Evolutionary conservation across 1,140 invertebrate species (phyloP).

Genomic region (Aphidius ervi): DNA sequence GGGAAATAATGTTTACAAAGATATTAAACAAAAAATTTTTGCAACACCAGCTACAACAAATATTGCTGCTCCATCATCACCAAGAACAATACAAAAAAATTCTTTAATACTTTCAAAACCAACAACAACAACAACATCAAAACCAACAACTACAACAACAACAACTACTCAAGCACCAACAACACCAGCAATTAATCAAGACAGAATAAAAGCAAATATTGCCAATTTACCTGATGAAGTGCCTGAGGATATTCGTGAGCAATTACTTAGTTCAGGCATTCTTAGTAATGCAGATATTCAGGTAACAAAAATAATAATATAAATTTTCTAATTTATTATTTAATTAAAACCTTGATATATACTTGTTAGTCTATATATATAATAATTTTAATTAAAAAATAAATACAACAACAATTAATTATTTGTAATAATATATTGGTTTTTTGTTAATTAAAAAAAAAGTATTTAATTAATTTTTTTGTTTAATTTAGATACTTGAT

Average conservation of each 20-base stretch:
- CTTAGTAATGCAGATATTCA: constrained; percentile 82
- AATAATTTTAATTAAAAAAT: too few relatives aligned
- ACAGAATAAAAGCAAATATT: constrained; percentile 54
- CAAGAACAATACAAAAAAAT: constrained; percentile 25
- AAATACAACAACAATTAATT: too few relatives aligned
- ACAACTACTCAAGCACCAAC: constrained; percentile 30
- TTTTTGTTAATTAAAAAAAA: too few relatives aligned
- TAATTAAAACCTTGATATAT: too few relatives aligned
- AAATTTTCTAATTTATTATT: too few relatives aligned
- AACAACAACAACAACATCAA: constrained; percentile 25
- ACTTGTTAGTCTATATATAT: too few relatives aligned
- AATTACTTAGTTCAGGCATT: constrained; percentile 79
- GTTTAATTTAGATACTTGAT: constrained; percentile 52
- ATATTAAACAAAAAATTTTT: constrained; percentile 42
- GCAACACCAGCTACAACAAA: constrained; percentile 39
- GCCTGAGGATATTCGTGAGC: constrained; percentile 77
- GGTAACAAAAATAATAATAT: constrained; percentile 40
- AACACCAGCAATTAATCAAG: constrained; percentile 47
- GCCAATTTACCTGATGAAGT: constrained; percentile 77
- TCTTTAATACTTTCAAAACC: constrained; percentile 8
- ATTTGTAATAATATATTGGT: too few relatives aligned
- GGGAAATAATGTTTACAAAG: constrained; percentile 33
- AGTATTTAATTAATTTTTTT: too few relatives aligned
- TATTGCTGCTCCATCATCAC: constrained; percentile 23
- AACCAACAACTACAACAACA: constrained; percentile 28